A percentile compares a stretch with the other conserved stretches of the same genome.
Evolutionary conservation across 1,140 invertebrate species (phyloP).

Genomic region (Penaeus vannamei): DNA sequence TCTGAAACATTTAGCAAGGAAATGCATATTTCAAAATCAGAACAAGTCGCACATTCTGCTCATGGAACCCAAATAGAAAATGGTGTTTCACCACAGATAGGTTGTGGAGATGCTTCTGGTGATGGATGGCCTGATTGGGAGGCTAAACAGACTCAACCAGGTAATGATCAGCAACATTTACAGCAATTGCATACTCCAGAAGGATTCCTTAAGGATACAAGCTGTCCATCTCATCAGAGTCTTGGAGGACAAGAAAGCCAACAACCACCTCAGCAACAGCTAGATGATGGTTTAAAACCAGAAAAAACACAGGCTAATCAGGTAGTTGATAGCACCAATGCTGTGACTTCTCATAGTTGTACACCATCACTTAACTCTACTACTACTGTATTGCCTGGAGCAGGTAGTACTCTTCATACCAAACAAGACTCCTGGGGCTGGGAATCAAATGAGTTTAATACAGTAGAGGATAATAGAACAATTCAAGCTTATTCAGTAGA

Average conservation of each 20-base stretch:
- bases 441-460: neutral
- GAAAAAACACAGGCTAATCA: neutral
- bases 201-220: no score
- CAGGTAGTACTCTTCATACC: neutral
- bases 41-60: no score
- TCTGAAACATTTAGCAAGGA: no score
- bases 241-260: neutral
- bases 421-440: conserved; percentile 22
- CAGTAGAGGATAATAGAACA: no score
- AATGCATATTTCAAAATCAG: no score
- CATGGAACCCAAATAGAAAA: neutral
- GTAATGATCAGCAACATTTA: neutral
- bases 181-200: neutral
- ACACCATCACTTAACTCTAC: no score
- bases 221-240: neutral
- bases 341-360: no score
- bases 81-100: conserved; percentile 2
- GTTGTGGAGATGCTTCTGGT: conserved; percentile 20
- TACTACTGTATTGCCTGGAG: neutral
- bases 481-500: no score
- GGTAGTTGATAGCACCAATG: no score
- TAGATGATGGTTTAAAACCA: conserved; percentile 23
- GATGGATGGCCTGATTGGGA: conserved; percentile 63
- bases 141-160: neutral
- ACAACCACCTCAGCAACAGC: conserved; percentile 24